Percentiles rank a stretch among this genome's conserved stretches.
These are phyloP conservation scores for Steatornis caripensis DNA, from an alignment of 2,113 vertebrate genomes.

Conservation along the genomic window DNA sequence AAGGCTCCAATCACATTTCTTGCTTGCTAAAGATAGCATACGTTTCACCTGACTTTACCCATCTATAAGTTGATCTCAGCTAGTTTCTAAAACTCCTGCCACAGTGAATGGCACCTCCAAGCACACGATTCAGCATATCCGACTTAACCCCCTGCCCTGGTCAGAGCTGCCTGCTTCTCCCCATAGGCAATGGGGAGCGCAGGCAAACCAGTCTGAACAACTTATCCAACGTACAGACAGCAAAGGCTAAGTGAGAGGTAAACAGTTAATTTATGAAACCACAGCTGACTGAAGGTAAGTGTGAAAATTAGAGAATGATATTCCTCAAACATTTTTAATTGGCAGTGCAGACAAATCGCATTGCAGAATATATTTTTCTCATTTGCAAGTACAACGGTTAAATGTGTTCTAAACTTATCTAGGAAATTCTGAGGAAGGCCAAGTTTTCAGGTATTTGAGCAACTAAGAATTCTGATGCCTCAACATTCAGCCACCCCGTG, in stretches of 20 bases:
- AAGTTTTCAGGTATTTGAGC: neutral
- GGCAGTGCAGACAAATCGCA: neutral
- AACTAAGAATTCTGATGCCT: neutral
- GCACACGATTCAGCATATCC: accelerated
- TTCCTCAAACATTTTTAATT: neutral
- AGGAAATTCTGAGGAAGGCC: neutral
- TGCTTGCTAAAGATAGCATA: neutral
- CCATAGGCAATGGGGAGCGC: accelerated
- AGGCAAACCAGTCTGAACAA: neutral
- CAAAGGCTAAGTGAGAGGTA: neutral
- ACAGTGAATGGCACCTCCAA: neutral
- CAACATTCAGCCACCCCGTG: accelerated
- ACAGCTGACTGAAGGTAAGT: neutral
- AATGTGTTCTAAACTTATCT: neutral
- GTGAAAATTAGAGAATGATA: neutral
- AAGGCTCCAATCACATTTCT: neutral
- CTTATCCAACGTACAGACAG: neutral
- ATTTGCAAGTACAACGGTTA: neutral
- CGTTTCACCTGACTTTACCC: neutral
- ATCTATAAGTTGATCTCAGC: neutral
- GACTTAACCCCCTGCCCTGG: neutral
- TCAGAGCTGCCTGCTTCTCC: neutral
- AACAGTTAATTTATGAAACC: neutral
- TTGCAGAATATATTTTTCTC: neutral
- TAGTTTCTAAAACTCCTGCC: neutral